Base-by-base conservation (phyloP, 2,113 vertebrate species). In the Perca fluviatilis region DNA sequence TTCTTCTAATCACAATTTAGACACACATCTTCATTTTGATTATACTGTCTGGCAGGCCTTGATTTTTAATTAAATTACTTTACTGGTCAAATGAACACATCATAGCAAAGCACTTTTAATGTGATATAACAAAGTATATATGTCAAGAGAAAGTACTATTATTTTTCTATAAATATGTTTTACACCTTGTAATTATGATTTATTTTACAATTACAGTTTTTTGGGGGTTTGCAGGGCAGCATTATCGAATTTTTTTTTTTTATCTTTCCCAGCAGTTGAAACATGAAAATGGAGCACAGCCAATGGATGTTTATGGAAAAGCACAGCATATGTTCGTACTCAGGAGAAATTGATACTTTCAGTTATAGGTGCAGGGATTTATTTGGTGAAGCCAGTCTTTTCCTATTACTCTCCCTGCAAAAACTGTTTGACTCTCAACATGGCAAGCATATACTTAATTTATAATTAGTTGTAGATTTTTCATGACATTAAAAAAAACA, bases 201-300 rank as follows among this genome's bases (percentile, higher is more conserved):
- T 1, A 11, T 49, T 49, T 53, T 36, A 19, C 13, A 74, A 27
- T 11, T 19, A 21, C 0, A 33, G 2, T 13, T 27, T 43, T 4
- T 18, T 2, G 7, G 6, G 9, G 9, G 36, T 30, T 23, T 69
- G 63, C 62, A 56, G 27, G 15, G 43, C 53, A 51, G 7, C 4
- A 21, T 33, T 25, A 40, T 66, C 21, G 6, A 3, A 3, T 40
- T 25, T 25, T 1, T 25, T 25, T 25, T 25, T 25, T 25, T 46
- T 27, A 27, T 57, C 50, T 69, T 25, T 36, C 40, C n/a, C 30
- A 18, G 27, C 14, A 25, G 60, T 21, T 23, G 16, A 74, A 74
- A 69, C 77, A 23, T 58, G 54, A 76, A 67, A 64, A 65, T 65
- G 50, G 62, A 79, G 43, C 23, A 2, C 0, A 9, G 69, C 62